Base-by-base conservation (phyloP, 2,113 vertebrate genomes). In the Entosphenus tridentatus region DNA sequence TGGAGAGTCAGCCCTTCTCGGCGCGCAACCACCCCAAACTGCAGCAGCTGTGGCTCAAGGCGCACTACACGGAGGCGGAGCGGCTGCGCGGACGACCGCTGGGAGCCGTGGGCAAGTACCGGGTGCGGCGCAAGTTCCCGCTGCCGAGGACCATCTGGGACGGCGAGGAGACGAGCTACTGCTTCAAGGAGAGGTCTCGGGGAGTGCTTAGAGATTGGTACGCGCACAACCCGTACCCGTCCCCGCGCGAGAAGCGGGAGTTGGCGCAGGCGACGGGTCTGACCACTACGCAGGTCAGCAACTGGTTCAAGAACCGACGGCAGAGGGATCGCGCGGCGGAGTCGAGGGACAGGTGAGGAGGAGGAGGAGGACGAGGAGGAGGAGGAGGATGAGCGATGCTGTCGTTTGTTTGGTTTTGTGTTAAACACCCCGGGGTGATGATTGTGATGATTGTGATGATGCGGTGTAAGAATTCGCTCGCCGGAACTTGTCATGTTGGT, bases 251-350 rank as follows among this genome's bases (percentile, higher is more conserved):
- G 77, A 97, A 97, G 77, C 78, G 93, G 71, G 93, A 97, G 80
- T 67, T 97, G 83, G 93, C 93, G 39, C 89, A 97, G 76, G 93
- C 93, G 81, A 97, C 92, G 13, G 92, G 92, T 57, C 87, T 97
- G 78, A 97, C 91, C 78, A 96, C 91, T 73, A 96, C 91, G 73
- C 93, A 97, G 81, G 93, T 97, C 84, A 97, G 93, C 88, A 97
- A 97, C 80, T 97, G 93, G 93, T 97, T 97, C 81, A 96, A 96
- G 81, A 96, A 96, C 85, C 81, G 89, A 78, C 80, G 91, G 78
- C 91, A 96, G 78, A 78, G 93, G 73, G 93, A 97, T 82, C 83
- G 93, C 78, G 93, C 93, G n/a, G 93, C 91, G 1, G 93, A 96
- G 80, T 89, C 91, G 39, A 95, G 96, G 76, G 93, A 97, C 80